These are phyloP conservation scores for Melanotaenia pygmaea DNA, from an alignment of 2,797 vertebrate species.

Conservation along the genomic window DNA sequence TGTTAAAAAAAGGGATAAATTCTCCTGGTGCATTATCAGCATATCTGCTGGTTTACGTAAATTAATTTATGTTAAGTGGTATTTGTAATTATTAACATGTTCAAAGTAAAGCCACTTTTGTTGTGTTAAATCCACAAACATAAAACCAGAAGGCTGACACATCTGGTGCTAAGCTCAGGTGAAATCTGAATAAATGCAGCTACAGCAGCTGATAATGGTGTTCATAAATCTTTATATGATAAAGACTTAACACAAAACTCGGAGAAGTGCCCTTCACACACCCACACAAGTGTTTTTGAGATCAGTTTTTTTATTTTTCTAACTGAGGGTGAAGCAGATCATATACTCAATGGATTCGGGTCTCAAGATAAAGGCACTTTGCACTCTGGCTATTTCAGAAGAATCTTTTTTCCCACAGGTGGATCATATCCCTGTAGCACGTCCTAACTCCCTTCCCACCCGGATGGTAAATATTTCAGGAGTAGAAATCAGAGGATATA, in stretches of 20 bases:
- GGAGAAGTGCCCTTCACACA: constrained; percentile 21
- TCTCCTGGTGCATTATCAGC: too few species aligned
- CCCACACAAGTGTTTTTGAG: constrained; percentile 20
- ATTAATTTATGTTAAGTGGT: background rate
- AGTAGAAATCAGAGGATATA: constrained; percentile 67
- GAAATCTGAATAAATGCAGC: background rate
- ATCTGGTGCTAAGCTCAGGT: background rate
- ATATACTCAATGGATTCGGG: constrained; percentile 58
- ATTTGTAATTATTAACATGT: background rate
- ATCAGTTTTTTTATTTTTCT: constrained; percentile 48
- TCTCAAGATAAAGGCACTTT: constrained; percentile 62
- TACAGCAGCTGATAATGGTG: background rate
- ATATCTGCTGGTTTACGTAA: background rate
- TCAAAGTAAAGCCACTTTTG: too few species aligned
- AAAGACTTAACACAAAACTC: background rate
- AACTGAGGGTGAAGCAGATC: constrained; percentile 48
- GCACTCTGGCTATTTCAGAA: constrained; percentile 65
- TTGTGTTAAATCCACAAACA: background rate
- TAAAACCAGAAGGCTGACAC: constrained; percentile 2
- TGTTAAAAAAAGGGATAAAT: too few species aligned
- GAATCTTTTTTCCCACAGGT: constrained; percentile 68
- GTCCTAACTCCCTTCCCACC: constrained; percentile 65
- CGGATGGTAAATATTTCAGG: constrained; percentile 79
- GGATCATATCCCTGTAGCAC: constrained; percentile 74
- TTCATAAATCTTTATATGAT: background rate